These are phyloP conservation scores for Triplophysa bombifrons DNA, from an alignment of 2,797 vertebrate species.

Conservation along the genomic window DNA sequence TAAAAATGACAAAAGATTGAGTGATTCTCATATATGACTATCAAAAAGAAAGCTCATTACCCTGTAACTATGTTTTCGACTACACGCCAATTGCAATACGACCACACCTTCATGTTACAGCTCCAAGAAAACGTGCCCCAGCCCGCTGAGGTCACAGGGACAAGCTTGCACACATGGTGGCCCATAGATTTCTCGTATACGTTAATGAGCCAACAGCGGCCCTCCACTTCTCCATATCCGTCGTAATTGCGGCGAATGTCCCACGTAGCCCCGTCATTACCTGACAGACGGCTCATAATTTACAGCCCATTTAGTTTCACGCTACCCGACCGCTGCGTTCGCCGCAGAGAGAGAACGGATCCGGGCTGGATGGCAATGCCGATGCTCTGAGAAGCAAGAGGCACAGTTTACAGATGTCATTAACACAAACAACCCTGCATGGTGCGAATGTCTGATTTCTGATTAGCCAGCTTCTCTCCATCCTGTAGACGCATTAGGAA, in stretches of 20 bases:
- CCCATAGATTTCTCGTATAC: constrained; percentile 6
- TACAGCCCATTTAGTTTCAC: constrained; percentile 46
- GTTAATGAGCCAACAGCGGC: background rate
- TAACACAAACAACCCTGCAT: constrained; percentile 73
- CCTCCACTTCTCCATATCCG: constrained; percentile 37
- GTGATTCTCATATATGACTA: background rate
- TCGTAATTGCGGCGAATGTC: constrained; percentile 41
- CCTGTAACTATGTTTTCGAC: background rate
- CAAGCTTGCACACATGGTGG: background rate
- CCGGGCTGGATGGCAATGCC: constrained; percentile 46
- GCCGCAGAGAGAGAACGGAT: background rate
- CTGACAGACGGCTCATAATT: constrained; percentile 42
- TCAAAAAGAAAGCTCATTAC: background rate
- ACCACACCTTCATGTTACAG: background rate
- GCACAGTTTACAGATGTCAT: constrained; percentile 67
- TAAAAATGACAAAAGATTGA: background rate
- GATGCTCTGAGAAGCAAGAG: constrained; percentile 17
- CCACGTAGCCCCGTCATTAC: constrained; percentile 45
- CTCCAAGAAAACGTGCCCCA: background rate
- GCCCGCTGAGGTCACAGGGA: background rate
- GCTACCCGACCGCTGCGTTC: constrained; percentile 13
- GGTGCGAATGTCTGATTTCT: constrained; percentile 73
- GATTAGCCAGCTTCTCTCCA: constrained; percentile 68
- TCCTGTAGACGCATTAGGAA: constrained; percentile 74
- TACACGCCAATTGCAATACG: background rate